These are phyloP conservation scores for Drosophila novamexicana DNA, from an alignment of 1,140 invertebrate species.

Conservation along the genomic window DNA sequence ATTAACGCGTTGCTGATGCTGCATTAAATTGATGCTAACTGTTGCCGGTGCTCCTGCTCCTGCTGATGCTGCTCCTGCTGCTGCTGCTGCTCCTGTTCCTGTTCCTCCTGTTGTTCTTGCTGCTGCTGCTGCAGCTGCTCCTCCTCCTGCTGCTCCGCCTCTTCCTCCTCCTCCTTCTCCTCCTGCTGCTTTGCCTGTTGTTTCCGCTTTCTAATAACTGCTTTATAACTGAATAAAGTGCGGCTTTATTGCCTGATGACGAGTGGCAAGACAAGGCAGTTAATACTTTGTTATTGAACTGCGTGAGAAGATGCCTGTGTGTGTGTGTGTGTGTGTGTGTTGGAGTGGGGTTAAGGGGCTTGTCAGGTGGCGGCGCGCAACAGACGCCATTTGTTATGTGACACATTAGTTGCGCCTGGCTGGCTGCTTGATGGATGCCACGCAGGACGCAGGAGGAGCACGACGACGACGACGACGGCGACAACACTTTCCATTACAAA, in stretches of 20 bases:
- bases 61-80: background rate
- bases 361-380: conserved; percentile 20
- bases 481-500: conserved; percentile 80
- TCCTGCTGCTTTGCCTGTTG: background rate
- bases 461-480: conserved; percentile 18
- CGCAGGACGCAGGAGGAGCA: conserved; percentile 5
- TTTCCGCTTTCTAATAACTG: background rate
- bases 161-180: conserved; percentile 3
- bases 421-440: conserved; percentile 68
- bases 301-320: conserved; percentile 24
- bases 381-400: conserved; percentile 74
- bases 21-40: conserved; percentile 44
- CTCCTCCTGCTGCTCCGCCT: too few species aligned
- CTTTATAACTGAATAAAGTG: conserved; percentile 66
- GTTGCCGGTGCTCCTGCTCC: conserved; percentile 27
- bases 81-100: background rate
- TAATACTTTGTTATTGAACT: conserved; percentile 75
- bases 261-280: conserved; percentile 35
- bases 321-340: conserved; percentile 2
- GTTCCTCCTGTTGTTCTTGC: background rate
- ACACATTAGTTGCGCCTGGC: conserved; percentile 75
- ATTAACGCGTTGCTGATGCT: conserved; percentile 69
- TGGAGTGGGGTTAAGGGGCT: background rate
- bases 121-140: background rate
- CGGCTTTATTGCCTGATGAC: conserved; percentile 63